Evolutionary conservation across 1,140 invertebrate genomes (phyloP).

Genomic region (Heliconius eleuchia): DNA sequence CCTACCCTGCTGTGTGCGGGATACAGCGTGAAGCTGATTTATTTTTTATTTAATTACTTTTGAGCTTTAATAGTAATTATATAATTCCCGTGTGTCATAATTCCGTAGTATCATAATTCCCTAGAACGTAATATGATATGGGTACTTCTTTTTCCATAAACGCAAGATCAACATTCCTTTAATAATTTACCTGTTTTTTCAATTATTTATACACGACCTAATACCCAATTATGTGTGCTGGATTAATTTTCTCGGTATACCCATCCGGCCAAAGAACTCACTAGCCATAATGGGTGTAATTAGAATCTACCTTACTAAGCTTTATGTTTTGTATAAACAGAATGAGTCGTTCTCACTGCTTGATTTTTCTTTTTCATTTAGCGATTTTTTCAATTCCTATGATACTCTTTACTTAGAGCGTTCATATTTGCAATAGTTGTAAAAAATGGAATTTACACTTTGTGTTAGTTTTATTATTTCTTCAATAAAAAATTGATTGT

Average conservation of each 20-base stretch:
- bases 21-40: too few species aligned
- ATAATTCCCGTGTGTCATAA: neutral
- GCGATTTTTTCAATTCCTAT: slow-evolving; percentile 41
- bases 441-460: neutral
- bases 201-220: slow-evolving; percentile 10
- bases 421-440: neutral
- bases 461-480: neutral
- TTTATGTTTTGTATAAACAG: slow-evolving; percentile 50
- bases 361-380: slow-evolving; percentile 52
- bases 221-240: neutral
- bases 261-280: slow-evolving; percentile 14
- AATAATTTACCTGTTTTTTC: neutral
- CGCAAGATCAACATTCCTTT: neutral
- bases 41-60: too few species aligned
- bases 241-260: slow-evolving; percentile 4
- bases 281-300: slow-evolving; percentile 54
- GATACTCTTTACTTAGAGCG: slow-evolving; percentile 27
- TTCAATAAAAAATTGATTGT: neutral
- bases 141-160: neutral
- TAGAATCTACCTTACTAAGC: slow-evolving; percentile 50
- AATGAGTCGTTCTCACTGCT: slow-evolving; percentile 41
- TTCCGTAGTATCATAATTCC: neutral
- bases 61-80: too few species aligned
- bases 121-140: neutral
- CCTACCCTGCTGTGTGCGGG: too few species aligned